Percentiles rank a stretch among this genome's conserved stretches.
Evolutionary conservation across 2,888 invertebrate species (phyloP).

Genomic region (Phymatocera aterrima): DNA sequence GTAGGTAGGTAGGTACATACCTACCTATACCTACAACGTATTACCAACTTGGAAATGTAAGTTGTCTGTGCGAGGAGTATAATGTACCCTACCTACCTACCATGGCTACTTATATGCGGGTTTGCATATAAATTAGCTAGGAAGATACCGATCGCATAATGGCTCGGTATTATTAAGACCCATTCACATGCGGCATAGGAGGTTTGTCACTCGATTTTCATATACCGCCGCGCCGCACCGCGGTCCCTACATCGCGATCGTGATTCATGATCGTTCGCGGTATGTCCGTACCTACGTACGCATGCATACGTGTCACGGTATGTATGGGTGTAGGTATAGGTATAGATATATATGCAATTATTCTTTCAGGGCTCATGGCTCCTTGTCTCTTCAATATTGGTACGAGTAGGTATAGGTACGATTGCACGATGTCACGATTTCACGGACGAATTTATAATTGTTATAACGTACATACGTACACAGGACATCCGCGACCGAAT

Average conservation of each 20-base stretch:
- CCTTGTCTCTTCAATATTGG: too few relatives aligned
- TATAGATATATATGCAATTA: too few relatives aligned
- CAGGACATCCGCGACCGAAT: too few relatives aligned
- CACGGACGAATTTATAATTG: conserved; percentile 13
- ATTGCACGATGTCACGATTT: not conserved
- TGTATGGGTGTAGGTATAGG: too few relatives aligned
- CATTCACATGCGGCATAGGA: conserved; percentile 55
- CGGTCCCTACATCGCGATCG: not conserved
- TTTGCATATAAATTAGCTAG: conserved; percentile 58
- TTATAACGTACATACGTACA: not conserved
- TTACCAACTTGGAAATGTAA: too few relatives aligned
- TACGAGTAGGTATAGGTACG: too few relatives aligned
- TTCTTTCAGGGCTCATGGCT: too few relatives aligned
- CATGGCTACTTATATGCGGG: not conserved
- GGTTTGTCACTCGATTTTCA: conserved; percentile 13
- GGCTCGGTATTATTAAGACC: conserved; percentile 58
- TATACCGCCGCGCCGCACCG: too few relatives aligned
- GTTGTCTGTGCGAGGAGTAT: too few relatives aligned
- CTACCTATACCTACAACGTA: too few relatives aligned
- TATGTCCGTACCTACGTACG: not conserved
- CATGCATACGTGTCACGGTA: not conserved
- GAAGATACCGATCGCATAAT: conserved; percentile 55
- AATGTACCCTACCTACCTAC: not conserved
- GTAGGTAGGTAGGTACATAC: not conserved
- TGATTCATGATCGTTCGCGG: not conserved